Evolutionary conservation across 2,797 vertebrate species (phyloP).

Genomic region (Rhinophrynus dorsalis): DNA sequence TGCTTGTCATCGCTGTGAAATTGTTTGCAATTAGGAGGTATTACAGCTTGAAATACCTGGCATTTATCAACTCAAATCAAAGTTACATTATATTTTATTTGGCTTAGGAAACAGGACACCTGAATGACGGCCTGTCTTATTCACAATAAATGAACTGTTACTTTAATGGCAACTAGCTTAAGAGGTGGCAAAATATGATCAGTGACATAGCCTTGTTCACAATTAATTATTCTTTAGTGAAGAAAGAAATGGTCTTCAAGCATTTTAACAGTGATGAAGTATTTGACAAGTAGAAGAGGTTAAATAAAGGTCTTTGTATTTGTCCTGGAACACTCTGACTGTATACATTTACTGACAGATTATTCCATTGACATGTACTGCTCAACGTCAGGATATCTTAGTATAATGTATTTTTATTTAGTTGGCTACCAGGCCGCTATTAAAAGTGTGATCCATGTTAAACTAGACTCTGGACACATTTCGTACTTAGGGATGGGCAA

Average conservation of each 20-base stretch:
- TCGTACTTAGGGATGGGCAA: too few species aligned
- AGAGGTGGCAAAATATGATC: constrained; percentile 41
- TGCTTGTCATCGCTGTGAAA: constrained; percentile 51
- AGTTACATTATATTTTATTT: constrained; percentile 47
- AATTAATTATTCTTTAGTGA: background rate
- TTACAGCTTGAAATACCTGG: constrained; percentile 37
- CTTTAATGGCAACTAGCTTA: constrained; percentile 40
- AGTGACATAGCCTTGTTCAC: constrained; percentile 17
- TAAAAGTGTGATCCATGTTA: too few species aligned
- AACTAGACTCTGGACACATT: too few species aligned
- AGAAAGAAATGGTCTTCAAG: background rate
- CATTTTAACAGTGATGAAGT: too few species aligned
- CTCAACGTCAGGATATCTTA: too few species aligned
- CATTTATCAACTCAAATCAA: constrained; percentile 47
- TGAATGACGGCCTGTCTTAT: constrained; percentile 24
- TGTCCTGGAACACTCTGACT: too few species aligned
- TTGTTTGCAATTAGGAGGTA: constrained; percentile 33
- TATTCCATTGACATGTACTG: too few species aligned
- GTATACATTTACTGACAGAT: too few species aligned
- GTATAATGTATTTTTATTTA: too few species aligned
- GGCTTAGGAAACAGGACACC: constrained; percentile 46
- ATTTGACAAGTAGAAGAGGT: too few species aligned
- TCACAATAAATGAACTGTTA: constrained; percentile 47
- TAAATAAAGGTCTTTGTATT: too few species aligned
- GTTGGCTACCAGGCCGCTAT: too few species aligned